These are phyloP conservation scores for Micrasema longulum DNA, from an alignment of 1,140 invertebrate genomes.

Conservation along the genomic window DNA sequence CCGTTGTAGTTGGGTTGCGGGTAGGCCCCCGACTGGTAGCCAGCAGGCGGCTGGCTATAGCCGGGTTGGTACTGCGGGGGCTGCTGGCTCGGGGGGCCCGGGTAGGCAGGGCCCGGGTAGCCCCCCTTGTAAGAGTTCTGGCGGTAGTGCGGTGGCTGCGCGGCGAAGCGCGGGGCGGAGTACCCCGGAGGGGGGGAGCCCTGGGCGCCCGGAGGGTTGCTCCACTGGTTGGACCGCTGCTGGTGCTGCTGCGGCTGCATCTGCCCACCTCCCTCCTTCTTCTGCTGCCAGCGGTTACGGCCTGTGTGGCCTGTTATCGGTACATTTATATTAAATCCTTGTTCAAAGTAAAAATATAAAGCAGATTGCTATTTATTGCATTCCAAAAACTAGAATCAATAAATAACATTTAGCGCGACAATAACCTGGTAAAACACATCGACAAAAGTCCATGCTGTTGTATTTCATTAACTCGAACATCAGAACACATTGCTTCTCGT, in stretches of 20 bases:
- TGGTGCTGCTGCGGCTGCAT: slow-evolving; percentile 15
- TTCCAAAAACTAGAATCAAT: no score
- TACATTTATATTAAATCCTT: no score
- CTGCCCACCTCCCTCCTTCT: slow-evolving; percentile 59
- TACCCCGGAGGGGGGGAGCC: slow-evolving; percentile 48
- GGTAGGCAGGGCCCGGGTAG: slow-evolving; percentile 56
- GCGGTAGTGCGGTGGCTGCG: slow-evolving; percentile 38
- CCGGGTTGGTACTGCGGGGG: slow-evolving; percentile 61
- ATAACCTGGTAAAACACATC: no score
- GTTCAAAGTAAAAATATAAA: no score
- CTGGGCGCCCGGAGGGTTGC: slow-evolving; percentile 59
- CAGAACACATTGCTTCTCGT: no score
- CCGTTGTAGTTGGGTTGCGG: slow-evolving; percentile 60
- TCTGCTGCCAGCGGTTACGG: slow-evolving; percentile 68
- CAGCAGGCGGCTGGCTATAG: slow-evolving; percentile 59
- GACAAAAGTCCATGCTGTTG: no score
- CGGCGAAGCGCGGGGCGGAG: slow-evolving; percentile 59
- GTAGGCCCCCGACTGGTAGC: slow-evolving; percentile 63
- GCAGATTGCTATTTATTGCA: no score
- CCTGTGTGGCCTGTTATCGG: slow-evolving; percentile 57
- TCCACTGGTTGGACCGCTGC: slow-evolving; percentile 59
- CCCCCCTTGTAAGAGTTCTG: slow-evolving; percentile 40
- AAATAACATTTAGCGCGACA: no score
- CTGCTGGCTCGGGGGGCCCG: slow-evolving; percentile 15
- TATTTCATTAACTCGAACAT: no score